These are phyloP conservation scores for Leptura quadrifasciata DNA, from an alignment of 2,888 invertebrate genomes.

Conservation along the genomic window DNA sequence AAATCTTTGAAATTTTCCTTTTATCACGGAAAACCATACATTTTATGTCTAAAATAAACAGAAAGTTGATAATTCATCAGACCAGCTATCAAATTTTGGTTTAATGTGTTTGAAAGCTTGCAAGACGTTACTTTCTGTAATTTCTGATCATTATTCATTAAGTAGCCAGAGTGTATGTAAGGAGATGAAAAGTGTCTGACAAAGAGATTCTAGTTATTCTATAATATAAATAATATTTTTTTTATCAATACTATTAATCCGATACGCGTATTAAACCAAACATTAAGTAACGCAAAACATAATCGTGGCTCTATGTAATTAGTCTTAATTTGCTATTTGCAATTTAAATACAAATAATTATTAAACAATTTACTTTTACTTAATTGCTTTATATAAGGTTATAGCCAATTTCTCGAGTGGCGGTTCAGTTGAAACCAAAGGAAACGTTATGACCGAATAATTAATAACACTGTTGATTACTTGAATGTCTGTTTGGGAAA, in stretches of 20 bases:
- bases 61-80: no score
- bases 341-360: constrained; percentile 30
- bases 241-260: background rate
- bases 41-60: no score
- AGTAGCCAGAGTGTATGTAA: no score
- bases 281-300: constrained; percentile 11
- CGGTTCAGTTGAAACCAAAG: background rate
- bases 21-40: no score
- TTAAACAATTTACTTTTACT: constrained; percentile 30
- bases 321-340: constrained; percentile 7
- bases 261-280: background rate
- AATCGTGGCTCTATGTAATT: constrained; percentile 15
- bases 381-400: constrained; percentile 32
- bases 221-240: background rate
- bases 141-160: no score
- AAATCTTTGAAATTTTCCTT: no score
- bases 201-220: no score
- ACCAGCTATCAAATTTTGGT: no score
- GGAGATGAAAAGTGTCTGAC: no score
- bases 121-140: no score
- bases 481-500: constrained; percentile 7
- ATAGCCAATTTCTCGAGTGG: constrained; percentile 12
- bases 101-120: no score
- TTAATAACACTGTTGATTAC: background rate
- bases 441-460: background rate